A percentile compares a stretch with the other conserved stretches of the same genome.
phyloP scores from a whole-genome alignment of 2,113 vertebrate genomes.

The Dromiciops gliroides region DNA sequence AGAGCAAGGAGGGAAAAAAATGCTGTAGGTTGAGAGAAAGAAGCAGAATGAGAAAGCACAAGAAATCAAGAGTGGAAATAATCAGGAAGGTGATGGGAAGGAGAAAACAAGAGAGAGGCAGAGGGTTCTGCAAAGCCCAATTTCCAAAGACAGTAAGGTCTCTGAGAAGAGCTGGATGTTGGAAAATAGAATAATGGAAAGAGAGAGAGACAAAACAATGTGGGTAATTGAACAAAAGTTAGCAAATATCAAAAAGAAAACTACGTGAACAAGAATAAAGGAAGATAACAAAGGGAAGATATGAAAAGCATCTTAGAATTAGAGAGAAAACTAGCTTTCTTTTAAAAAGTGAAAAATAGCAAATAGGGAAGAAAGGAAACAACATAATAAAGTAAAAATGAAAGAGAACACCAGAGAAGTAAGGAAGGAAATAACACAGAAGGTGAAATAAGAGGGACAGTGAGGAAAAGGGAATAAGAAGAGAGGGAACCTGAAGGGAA shows the following conservation, averaged over 20 bases:
- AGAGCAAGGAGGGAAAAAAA: background rate
- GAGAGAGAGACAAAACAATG: background rate
- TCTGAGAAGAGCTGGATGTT: background rate
- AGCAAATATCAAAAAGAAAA: background rate
- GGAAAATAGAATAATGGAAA: background rate
- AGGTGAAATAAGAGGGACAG: background rate
- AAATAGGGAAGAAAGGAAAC: background rate
- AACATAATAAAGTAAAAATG: slow-evolving; percentile 13
- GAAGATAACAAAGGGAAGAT: background rate
- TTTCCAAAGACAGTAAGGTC: background rate
- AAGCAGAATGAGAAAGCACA: background rate
- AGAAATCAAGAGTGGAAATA: background rate
- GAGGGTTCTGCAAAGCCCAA: background rate
- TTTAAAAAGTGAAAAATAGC: slow-evolving; percentile 29
- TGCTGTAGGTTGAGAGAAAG: background rate
- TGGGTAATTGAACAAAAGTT: background rate
- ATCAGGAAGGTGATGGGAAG: background rate
- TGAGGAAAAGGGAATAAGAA: background rate
- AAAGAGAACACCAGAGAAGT: background rate
- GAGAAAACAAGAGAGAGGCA: background rate
- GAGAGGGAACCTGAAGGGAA: background rate
- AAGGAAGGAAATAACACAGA: background rate
- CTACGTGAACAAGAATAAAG: background rate
- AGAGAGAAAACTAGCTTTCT: background rate
- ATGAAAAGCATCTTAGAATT: background rate